phyloP scores from a whole-genome alignment of 2,797 vertebrate genomes.

The Lepilemur ruficaudatus region DNA sequence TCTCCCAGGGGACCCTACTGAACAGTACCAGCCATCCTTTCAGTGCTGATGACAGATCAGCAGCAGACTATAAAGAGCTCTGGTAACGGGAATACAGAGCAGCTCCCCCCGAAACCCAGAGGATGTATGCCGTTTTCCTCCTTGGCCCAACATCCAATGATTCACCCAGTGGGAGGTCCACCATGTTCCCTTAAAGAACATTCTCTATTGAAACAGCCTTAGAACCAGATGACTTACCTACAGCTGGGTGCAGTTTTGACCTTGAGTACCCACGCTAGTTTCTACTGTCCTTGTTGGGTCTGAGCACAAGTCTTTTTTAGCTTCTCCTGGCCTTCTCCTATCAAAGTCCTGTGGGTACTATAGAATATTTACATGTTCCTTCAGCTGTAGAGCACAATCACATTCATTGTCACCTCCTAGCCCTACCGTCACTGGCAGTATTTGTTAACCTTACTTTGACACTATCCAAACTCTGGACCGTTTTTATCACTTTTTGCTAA shows the following conservation, averaged over 20 bases:
- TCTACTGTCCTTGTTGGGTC: background rate
- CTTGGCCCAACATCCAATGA: background rate
- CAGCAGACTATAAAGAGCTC: slow-evolving; percentile 64
- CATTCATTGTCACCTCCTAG: background rate
- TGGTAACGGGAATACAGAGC: slow-evolving; percentile 50
- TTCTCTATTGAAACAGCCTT: slow-evolving; percentile 57
- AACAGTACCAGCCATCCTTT: slow-evolving; percentile 59
- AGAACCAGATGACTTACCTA: background rate
- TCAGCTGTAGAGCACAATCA: background rate
- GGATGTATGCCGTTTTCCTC: background rate
- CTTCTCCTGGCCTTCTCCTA: background rate
- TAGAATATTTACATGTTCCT: background rate
- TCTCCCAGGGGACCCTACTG: slow-evolving; percentile 57
- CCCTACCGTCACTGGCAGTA: background rate
- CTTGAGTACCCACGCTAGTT: background rate
- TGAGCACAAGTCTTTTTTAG: background rate
- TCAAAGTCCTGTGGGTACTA: background rate
- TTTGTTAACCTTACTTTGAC: background rate
- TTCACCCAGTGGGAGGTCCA: background rate
- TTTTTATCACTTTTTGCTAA: slow-evolving; percentile 37
- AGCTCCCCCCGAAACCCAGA: background rate
- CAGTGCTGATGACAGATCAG: slow-evolving; percentile 60
- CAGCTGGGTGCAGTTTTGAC: background rate
- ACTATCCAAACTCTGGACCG: slow-evolving; percentile 3
- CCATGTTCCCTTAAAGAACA: slow-evolving; percentile 55